Evolutionary conservation across 1,140 invertebrate genomes (phyloP).

Genomic region (Brachionus calyciflorus): DNA sequence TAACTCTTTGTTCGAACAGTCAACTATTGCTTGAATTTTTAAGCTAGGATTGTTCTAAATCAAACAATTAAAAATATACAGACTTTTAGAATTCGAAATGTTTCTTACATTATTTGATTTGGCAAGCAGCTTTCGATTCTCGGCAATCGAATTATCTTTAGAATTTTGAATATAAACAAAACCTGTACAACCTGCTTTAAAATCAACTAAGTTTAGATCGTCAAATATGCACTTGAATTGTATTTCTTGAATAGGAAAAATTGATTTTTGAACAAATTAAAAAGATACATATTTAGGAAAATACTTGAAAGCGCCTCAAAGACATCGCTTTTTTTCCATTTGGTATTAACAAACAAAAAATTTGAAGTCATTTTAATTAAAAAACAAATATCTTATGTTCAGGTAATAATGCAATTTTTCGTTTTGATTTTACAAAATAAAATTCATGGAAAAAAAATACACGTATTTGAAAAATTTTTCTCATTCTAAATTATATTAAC

Average conservation of each 20-base stretch:
- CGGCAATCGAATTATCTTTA: neutral
- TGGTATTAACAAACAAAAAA: conserved; percentile 26
- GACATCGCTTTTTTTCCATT: conserved; percentile 29
- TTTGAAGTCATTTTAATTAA: conserved; percentile 28
- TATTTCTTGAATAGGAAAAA: neutral
- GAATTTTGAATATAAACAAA: conserved; percentile 9
- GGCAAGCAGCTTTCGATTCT: neutral
- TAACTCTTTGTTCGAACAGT: neutral
- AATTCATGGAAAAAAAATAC: too few species aligned
- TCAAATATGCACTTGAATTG: conserved; percentile 41
- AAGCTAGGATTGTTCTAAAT: conserved; percentile 23
- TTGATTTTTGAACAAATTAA: neutral
- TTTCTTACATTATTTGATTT: conserved; percentile 33
- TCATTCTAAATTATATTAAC: conserved; percentile 12
- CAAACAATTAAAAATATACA: neutral
- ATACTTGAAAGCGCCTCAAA: conserved; percentile 13
- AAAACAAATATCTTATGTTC: neutral
- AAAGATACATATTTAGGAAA: neutral
- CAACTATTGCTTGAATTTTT: conserved; percentile 24
- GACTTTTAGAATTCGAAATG: too few species aligned
- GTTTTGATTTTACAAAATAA: too few species aligned
- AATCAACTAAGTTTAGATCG: conserved; percentile 19
- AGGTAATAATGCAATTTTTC: conserved; percentile 24
- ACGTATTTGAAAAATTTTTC: neutral
- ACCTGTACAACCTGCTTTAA: conserved; percentile 7